Evolutionary conservation across 2,888 invertebrate genomes (phyloP).

Genomic region (Clitarchus hookeri): DNA sequence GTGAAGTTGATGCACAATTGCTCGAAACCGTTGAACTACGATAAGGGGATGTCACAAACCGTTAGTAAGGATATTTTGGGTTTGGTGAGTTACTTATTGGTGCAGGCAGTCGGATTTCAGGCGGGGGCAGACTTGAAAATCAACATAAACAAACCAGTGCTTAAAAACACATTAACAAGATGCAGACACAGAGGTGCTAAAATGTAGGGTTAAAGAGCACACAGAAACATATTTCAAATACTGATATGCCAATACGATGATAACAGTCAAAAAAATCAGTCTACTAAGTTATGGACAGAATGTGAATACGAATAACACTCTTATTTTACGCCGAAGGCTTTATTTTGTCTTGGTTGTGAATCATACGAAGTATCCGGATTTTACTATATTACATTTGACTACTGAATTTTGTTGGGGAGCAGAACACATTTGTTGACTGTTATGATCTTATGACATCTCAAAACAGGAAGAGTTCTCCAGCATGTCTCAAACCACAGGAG

Average conservation of each 20-base stretch:
- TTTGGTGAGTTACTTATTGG: neutral
- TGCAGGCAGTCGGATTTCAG: neutral
- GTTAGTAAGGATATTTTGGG: slow-evolving; percentile 22
- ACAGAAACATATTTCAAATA: neutral
- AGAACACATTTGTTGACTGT: neutral
- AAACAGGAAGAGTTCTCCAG: neutral
- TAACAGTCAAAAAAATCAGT: neutral
- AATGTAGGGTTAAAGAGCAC: neutral
- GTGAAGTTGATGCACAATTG: slow-evolving; percentile 94
- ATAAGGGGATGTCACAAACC: slow-evolving; percentile 29
- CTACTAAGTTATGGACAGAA: neutral
- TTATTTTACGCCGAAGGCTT: neutral
- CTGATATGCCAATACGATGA: neutral
- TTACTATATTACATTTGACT: neutral
- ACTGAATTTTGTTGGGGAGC: neutral
- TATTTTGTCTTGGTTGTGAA: too few relatives aligned
- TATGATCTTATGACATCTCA: neutral
- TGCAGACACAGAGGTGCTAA: neutral
- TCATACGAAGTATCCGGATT: too few relatives aligned
- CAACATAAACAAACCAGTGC: slow-evolving; percentile 18
- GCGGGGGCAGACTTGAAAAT: neutral
- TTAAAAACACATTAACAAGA: neutral
- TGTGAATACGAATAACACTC: neutral
- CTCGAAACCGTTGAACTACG: slow-evolving; percentile 87
- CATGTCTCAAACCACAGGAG: slow-evolving; percentile 8